Base-by-base conservation (phyloP, 2,888 invertebrate genomes). In the Antheraea yamamai region DNA sequence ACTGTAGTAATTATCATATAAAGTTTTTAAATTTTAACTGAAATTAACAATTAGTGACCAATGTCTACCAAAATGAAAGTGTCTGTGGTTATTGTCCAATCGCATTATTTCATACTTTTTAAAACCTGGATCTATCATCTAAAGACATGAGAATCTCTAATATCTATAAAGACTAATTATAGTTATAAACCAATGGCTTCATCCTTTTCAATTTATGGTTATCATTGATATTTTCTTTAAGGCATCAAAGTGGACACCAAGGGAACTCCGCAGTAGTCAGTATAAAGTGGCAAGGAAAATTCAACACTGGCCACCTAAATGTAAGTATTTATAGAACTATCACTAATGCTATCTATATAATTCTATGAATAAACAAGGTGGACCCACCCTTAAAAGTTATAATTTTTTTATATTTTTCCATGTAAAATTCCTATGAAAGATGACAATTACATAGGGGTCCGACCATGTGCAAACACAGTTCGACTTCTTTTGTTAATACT, bases 231-330 rank as follows among this genome's bases (percentile, higher is more conserved):
- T 26, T 61, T 68, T 75, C 16, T 70, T 61, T 72, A 84, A 94
- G 93, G 88, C 88, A 80, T 85, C 91, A 70, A 94, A 91, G 84
- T 94, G 92, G 92, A 89, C 93, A 52, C 92, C 90, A 70, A 84
- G 95, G 26, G 95, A 95, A 82, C 84, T 95, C 74, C 87, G 95
- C 75, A 95, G 95, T 84, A 90, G 92, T 81, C 94, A 94, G 78
- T 95, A 92, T 81, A 94, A 95, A 84, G 95, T 95, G n/a, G 90
- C 93, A 70, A 91, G 95, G 78, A 95, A 93, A 80, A 93, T 94
- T 84, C 93, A 93, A 81, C 92, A 84, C 81, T 95, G 95, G 95
- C 95, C 95, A 20, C 85, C 90, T 75, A 94, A 91, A 89, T 94
- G 95, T 95, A 83, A 89, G 93, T 89, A 75, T 51, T 39, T 20